Conservation (phyloP, 2,113 vertebrate genomes). For the Melospiza melodia region DNA sequence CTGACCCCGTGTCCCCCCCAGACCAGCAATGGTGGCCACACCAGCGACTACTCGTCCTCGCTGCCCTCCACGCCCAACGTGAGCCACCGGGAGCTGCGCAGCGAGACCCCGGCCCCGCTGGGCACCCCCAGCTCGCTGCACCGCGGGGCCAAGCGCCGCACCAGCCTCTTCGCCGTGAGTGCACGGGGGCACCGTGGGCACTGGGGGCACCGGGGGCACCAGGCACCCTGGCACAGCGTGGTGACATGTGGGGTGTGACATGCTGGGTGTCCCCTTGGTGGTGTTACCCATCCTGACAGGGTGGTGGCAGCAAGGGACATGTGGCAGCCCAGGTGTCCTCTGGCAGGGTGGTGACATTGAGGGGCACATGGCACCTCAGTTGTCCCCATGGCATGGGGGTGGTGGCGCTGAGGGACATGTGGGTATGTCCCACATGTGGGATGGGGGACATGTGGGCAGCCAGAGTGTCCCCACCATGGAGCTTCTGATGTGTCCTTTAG, state of each 20-base stretch:
- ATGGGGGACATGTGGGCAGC: too few species aligned
- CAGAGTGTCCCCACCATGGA: not conserved
- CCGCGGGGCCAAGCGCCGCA: slow-evolving; percentile 86
- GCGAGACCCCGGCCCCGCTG: slow-evolving; percentile 69
- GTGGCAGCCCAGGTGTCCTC: not conserved
- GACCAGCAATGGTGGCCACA: slow-evolving; percentile 90
- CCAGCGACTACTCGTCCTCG: slow-evolving; percentile 88
- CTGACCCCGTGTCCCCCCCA: slow-evolving; percentile 42
- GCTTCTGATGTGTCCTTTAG: not conserved
- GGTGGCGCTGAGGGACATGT: not conserved
- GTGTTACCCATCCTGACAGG: fast-evolving
- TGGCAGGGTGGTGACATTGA: too few species aligned
- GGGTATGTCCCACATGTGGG: not conserved
- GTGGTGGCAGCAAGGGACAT: not conserved
- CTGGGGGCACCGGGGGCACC: fast-evolving
- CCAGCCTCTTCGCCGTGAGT: slow-evolving; percentile 92
- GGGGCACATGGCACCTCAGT: fast-evolving
- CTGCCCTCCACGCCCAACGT: slow-evolving; percentile 93
- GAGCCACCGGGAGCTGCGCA: slow-evolving; percentile 87
- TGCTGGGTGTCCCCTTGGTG: not conserved
- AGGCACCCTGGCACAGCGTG: fast-evolving
- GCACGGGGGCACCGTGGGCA: not conserved
- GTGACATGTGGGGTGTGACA: not conserved
- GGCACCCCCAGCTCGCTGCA: slow-evolving; percentile 82
- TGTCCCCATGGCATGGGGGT: not conserved